Percentiles rank a stretch among this genome's conserved stretches.
Conservation (phyloP, 1,140 invertebrate species). For the Paraescarpia echinospica region DNA sequence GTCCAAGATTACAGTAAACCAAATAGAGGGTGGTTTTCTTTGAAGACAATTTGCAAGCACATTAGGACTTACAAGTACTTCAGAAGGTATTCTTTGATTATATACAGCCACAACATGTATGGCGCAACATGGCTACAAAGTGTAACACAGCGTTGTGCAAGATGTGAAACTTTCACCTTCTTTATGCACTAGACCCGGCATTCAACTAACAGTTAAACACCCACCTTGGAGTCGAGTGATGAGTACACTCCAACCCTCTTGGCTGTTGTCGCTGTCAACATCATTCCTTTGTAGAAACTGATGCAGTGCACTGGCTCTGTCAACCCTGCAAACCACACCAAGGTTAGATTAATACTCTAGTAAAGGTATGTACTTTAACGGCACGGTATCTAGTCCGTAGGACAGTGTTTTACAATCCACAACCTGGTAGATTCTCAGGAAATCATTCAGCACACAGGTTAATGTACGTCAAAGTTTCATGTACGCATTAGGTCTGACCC, state of each 20-base stretch:
- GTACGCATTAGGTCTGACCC: too few species aligned
- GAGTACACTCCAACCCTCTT: conserved; percentile 89
- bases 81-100: background rate
- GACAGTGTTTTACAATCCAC: background rate
- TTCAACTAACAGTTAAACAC: background rate
- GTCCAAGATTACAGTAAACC: background rate
- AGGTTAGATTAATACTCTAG: conserved; percentile 2
- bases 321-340: conserved; percentile 64
- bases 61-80: background rate
- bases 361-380: background rate
- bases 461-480: too few species aligned
- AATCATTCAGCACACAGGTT: too few species aligned
- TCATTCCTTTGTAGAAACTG: conserved; percentile 77
- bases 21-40: background rate
- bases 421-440: too few species aligned
- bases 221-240: conserved; percentile 62
- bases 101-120: background rate
- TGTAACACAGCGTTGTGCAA: background rate
- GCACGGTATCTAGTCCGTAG: background rate
- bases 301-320: conserved; percentile 89
- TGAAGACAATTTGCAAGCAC: background rate
- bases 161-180: background rate
- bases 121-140: background rate
- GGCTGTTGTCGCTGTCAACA: conserved; percentile 63
- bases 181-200: background rate